These are phyloP conservation scores for Coelinius sp. DNA, from an alignment of 2,888 invertebrate genomes.

Conservation along the genomic window DNA sequence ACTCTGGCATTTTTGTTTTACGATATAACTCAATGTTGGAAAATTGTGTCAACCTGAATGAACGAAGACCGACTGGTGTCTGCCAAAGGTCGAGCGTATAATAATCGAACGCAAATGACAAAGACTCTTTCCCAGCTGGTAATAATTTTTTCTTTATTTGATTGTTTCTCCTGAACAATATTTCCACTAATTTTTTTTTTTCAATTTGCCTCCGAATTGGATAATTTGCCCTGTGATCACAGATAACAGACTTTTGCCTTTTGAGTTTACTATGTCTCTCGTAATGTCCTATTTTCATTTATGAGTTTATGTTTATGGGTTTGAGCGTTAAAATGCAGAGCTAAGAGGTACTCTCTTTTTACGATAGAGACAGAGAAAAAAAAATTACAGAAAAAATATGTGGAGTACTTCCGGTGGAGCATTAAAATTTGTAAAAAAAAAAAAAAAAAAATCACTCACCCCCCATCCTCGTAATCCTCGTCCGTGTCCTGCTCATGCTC, in stretches of 20 bases:
- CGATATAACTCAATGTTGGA: background rate
- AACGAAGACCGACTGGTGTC: background rate
- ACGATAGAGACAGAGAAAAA: background rate
- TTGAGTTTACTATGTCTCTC: background rate
- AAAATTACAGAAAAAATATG: background rate
- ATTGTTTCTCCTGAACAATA: background rate
- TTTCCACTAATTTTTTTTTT: background rate
- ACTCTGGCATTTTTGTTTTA: background rate
- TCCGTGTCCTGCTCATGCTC: conserved; percentile 40
- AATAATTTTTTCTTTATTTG: background rate
- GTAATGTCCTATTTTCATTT: background rate
- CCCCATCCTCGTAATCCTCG: conserved; percentile 47
- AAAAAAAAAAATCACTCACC: conserved; percentile 48
- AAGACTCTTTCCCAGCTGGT: background rate
- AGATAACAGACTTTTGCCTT: background rate
- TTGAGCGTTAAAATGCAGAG: background rate
- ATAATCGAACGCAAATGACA: conserved; percentile 5
- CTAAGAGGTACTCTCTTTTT: background rate
- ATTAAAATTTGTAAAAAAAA: background rate
- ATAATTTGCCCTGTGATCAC: background rate
- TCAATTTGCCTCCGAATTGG: background rate
- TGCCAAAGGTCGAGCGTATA: background rate
- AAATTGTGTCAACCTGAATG: background rate
- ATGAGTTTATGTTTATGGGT: background rate
- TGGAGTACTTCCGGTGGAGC: no score